Evolutionary conservation across 2,888 invertebrate species (phyloP), one percentile per base, ranked within the genome.

Genomic region (Dendrolimus houi): DNA sequence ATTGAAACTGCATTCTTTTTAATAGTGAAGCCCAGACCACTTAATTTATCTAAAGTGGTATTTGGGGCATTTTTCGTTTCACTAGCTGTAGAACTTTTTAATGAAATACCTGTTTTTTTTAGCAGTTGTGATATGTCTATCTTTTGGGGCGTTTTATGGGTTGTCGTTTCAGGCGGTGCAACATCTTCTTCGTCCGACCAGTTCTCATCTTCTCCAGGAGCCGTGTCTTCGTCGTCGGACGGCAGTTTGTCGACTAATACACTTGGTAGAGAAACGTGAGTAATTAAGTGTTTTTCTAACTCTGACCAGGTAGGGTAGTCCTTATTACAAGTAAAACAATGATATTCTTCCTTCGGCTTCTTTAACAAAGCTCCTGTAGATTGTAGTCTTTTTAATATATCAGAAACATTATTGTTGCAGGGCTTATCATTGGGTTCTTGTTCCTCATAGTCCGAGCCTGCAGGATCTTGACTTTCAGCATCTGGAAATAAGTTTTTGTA

Each of bases 201-300:
- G 65, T 85, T 81, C 57, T 88, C 88, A 71, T 89, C 87, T 68
- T 80, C 87, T 9, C 85, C 87, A 8, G 72, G 77, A 63, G 76
- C 71, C 53, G 70, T 71, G 59, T 86, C 84, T 84, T 92, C 82
- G 77, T 85, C 85, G 90, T 92, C 81, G 74, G 92, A 92, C 63
- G 90, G 89, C 74, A 91, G 83, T 69, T 84, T 88, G 67, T 87
- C 81, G 62, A 93, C 65, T 54, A 87, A 74, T 58, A 93, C 79
- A 1, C 75, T 79, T 54, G 93, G 93, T 67, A 92, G 83, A 8
- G 89, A 91, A 54, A 93, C 91, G 83, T 93, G 93, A 57, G 87
- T 84, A 47, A 92, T 80, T 10, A 93, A 79, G 73, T 93, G 93
- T 12, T 82, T 80, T 64, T 92, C 83, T 60, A 92, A 71, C 13